A percentile compares a stretch with the other conserved stretches of the same genome.
Evolutionary conservation across 2,113 vertebrate genomes (phyloP).

Genomic region (Macaca mulatta): DNA sequence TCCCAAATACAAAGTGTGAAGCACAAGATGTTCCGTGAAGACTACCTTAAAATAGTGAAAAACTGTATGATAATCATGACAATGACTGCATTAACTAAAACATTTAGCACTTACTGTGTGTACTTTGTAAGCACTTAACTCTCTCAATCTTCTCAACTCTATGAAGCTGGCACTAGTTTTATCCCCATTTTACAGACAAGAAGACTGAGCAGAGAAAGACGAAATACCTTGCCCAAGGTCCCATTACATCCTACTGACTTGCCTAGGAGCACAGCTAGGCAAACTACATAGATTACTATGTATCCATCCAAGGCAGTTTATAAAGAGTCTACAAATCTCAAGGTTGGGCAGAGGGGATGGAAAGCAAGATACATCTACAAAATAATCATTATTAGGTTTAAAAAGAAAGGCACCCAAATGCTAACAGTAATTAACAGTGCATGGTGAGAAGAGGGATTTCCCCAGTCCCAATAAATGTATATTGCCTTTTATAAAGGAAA

Average conservation of each 20-base stretch:
- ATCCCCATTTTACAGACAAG: neutral
- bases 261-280: neutral
- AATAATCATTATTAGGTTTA: neutral
- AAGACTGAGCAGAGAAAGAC: neutral
- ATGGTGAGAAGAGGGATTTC: neutral
- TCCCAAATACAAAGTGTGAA: neutral
- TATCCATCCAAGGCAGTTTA: neutral
- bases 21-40: neutral
- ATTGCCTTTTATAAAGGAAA: neutral
- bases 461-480: neutral
- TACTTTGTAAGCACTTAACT: neutral
- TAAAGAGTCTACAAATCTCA: neutral
- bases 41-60: neutral
- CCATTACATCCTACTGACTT: neutral
- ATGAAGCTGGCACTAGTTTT: neutral
- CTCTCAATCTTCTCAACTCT: neutral
- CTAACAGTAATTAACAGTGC: neutral
- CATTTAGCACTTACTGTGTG: neutral
- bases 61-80: neutral
- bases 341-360: neutral
- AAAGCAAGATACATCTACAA: neutral
- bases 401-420: neutral
- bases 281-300: neutral
- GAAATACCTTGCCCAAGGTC: neutral
- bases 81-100: neutral